Evolutionary conservation across 2,888 invertebrate genomes (phyloP).

Genomic region (Aphidoletes aphidimyza): DNA sequence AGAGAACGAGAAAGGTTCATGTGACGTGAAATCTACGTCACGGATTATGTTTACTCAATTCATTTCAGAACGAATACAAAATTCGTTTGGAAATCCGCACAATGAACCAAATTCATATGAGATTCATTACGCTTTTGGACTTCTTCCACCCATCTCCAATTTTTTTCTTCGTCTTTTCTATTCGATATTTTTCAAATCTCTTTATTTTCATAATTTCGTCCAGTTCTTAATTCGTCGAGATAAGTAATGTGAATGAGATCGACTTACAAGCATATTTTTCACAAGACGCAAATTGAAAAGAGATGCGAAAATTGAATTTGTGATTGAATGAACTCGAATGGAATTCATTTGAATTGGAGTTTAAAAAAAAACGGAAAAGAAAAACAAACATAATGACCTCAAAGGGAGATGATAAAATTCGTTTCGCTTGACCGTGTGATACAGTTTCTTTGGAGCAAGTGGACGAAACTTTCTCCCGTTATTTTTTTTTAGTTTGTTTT

Average conservation of each 20-base stretch:
- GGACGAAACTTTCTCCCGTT: neutral
- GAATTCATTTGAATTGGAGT: neutral
- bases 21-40: too few relatives aligned
- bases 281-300: constrained; percentile 14
- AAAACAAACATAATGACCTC: constrained; percentile 35
- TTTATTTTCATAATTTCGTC: neutral
- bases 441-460: neutral
- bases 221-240: too few relatives aligned
- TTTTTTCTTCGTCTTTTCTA: too few relatives aligned
- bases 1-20: too few relatives aligned
- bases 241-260: neutral
- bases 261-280: neutral
- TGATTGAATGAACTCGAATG: constrained; percentile 23
- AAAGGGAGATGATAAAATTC: neutral
- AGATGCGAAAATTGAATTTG: constrained; percentile 24
- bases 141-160: too few relatives aligned
- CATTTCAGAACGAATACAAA: neutral
- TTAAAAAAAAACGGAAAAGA: neutral
- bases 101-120: neutral
- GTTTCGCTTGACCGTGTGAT: neutral
- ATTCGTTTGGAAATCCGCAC: neutral
- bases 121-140: too few relatives aligned
- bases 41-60: neutral
- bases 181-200: neutral
- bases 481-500: neutral